Percentiles rank a stretch among this genome's conserved stretches.
phyloP scores from a whole-genome alignment of 64 coral and sea anemone genomes.

The Dendronephthya gigantea region DNA sequence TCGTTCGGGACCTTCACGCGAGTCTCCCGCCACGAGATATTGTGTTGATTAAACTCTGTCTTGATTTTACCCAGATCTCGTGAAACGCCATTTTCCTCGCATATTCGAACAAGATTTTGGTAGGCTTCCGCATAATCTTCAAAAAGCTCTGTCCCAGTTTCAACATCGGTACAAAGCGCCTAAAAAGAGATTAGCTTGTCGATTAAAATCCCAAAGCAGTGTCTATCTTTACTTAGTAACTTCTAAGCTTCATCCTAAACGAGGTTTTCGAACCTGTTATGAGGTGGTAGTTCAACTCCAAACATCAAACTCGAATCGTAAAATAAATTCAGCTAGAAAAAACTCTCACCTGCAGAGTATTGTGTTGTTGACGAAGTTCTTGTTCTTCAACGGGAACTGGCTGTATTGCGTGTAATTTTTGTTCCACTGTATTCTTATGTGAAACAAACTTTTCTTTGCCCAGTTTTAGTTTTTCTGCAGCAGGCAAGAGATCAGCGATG shows the following conservation, averaged over 20 bases:
- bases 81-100: neutral
- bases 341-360: neutral
- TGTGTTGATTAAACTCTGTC: neutral
- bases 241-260: no score
- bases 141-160: neutral
- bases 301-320: no score
- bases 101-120: neutral
- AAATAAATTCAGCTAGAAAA: no score
- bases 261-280: no score
- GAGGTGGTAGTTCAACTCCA: no score
- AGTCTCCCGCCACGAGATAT: slow-evolving; percentile 9
- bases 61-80: neutral
- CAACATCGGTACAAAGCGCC: neutral
- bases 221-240: no score
- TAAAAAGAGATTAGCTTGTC: neutral
- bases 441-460: neutral
- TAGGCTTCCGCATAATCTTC: slow-evolving; percentile 12
- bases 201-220: neutral
- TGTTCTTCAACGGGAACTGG: neutral
- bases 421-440: neutral
- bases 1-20: slow-evolving; percentile 23
- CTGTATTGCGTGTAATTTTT: neutral
- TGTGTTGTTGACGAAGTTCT: neutral
- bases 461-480: neutral
- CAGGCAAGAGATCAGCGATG: neutral